Percentiles rank a stretch among this genome's conserved stretches.
phyloP scores from a whole-genome alignment of 2,113 vertebrate genomes.

The Heptranchias perlo region DNA sequence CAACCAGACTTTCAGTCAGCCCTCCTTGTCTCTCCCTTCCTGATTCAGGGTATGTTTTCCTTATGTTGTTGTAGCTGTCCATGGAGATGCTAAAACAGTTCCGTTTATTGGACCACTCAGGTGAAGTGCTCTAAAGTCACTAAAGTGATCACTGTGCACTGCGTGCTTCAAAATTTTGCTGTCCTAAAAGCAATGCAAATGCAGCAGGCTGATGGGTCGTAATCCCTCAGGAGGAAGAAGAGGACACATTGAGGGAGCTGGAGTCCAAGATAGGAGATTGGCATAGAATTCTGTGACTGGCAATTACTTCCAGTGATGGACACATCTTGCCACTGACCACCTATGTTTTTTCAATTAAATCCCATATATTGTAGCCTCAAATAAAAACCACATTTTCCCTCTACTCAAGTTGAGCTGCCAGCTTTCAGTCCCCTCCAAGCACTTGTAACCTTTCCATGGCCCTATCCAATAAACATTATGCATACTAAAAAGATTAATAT shows the following conservation, averaged over 20 bases:
- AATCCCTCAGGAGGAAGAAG: not conserved
- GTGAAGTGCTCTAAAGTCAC: too few relatives aligned
- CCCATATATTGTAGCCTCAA: not conserved
- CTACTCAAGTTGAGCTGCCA: not conserved
- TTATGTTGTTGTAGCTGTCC: too few relatives aligned
- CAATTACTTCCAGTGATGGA: not conserved
- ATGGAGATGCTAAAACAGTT: too few relatives aligned
- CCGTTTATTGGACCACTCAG: too few relatives aligned
- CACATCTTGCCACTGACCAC: not conserved
- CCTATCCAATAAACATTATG: not conserved
- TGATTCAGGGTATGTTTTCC: too few relatives aligned
- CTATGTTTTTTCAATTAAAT: not conserved
- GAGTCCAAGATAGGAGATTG: not conserved
- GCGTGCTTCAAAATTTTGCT: too few relatives aligned
- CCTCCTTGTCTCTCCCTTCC: too few relatives aligned
- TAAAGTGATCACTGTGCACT: too few relatives aligned
- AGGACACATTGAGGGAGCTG: not conserved
- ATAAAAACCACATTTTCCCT: not conserved
- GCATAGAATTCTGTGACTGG: not conserved
- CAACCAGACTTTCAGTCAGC: too few relatives aligned
- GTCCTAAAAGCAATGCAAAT: not conserved
- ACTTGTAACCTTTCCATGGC: not conserved
- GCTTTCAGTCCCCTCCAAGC: not conserved
- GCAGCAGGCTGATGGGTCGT: not conserved
- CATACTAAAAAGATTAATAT: not conserved